These are phyloP conservation scores for Corythaixoides concolor DNA, from an alignment of 2,113 vertebrate species.

Conservation along the genomic window DNA sequence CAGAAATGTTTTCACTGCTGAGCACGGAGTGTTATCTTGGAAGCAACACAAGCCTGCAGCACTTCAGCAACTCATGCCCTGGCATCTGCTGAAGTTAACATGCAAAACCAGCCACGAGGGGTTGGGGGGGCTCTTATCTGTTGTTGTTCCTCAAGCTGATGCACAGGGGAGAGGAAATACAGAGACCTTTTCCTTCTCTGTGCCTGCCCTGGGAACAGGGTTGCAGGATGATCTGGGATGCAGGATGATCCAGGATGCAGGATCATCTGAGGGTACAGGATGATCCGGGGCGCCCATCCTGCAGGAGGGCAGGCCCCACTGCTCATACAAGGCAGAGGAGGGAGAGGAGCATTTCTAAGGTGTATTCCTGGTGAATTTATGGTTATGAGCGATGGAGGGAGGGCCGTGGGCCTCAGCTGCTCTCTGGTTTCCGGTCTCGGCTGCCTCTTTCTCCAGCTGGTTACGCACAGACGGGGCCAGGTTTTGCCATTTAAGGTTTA, in stretches of 20 bases:
- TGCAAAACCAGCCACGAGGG: neutral
- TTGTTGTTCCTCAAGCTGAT: neutral
- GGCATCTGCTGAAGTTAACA: neutral
- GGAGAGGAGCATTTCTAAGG: neutral
- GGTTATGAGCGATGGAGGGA: neutral
- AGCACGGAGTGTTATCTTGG: neutral
- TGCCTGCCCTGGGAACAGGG: neutral
- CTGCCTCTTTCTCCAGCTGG: neutral
- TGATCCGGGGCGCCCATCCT: neutral
- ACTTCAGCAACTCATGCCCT: neutral
- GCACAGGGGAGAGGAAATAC: neutral
- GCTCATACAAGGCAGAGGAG: fast-evolving
- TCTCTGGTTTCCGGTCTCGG: constrained; percentile 59
- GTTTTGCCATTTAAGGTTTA: constrained; percentile 64
- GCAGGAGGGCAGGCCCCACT: fast-evolving
- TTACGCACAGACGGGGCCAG: neutral
- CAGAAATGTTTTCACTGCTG: neutral
- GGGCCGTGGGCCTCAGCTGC: neutral
- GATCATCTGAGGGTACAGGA: neutral
- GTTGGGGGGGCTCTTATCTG: fast-evolving
- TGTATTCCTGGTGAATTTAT: neutral
- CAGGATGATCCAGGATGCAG: neutral
- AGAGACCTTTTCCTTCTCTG: neutral
- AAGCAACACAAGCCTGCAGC: neutral
- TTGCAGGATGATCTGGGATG: neutral